Conservation (phyloP, 2,888 invertebrate species). For the Creontiades dilutus region DNA sequence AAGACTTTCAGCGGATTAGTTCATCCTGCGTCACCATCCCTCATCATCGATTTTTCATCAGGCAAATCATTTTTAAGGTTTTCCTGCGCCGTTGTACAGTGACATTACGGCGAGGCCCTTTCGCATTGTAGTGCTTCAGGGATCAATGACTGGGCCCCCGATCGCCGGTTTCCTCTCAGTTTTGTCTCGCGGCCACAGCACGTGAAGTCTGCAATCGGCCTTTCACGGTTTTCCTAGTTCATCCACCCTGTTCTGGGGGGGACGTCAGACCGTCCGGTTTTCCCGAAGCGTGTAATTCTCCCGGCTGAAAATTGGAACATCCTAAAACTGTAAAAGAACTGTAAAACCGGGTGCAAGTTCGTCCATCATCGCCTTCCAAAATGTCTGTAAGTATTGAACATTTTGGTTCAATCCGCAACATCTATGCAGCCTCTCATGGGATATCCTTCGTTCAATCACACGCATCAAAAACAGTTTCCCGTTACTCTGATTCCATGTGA, state of each 20-base stretch:
- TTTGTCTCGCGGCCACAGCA: conserved; percentile 26
- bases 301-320: neutral
- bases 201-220: conserved; percentile 52
- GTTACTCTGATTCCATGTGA: no score
- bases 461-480: no score
- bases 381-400: neutral
- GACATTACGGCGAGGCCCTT: neutral
- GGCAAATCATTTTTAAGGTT: conserved; percentile 29
- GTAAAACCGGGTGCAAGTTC: neutral
- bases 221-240: conserved; percentile 57
- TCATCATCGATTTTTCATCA: conserved; percentile 45
- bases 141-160: conserved; percentile 45
- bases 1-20: neutral
- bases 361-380: neutral
- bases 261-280: conserved; percentile 17
- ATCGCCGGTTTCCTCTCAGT: neutral
- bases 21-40: neutral
- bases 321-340: no score
- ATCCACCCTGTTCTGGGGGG: conserved; percentile 44
- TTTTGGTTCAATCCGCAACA: no score
- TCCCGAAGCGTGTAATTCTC: neutral
- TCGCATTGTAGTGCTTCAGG: conserved; percentile 49
- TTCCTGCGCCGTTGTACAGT: neutral
- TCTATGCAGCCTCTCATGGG: no score
- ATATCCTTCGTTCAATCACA: no score